Conservation (phyloP, 2,888 invertebrate genomes). For the Opisthograptis luteolata region DNA sequence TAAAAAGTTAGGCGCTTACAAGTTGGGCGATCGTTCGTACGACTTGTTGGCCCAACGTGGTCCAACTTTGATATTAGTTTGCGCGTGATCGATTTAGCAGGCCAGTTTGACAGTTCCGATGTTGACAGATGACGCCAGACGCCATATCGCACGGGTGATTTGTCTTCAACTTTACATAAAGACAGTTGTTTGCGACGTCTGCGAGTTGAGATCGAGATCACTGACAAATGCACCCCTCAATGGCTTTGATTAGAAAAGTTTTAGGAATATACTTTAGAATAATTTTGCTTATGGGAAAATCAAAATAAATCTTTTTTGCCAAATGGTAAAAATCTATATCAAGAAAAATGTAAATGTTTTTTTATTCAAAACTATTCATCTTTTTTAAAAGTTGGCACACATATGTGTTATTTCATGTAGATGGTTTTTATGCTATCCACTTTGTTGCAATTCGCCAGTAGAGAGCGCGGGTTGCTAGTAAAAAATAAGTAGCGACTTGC, state of each 20-base stretch:
- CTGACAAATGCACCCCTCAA: conserved; percentile 25
- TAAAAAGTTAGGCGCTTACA: conserved; percentile 61
- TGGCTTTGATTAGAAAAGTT: conserved; percentile 3
- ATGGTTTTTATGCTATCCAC: too few species aligned
- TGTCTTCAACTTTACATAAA: conserved; percentile 70
- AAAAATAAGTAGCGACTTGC: too few species aligned
- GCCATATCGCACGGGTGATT: conserved; percentile 76
- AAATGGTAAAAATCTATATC: too few species aligned
- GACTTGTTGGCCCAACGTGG: conserved; percentile 65
- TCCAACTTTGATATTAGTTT: conserved; percentile 81
- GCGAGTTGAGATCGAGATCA: conserved; percentile 17
- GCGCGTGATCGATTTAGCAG: conserved; percentile 79
- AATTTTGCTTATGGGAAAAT: neutral
- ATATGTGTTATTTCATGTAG: too few species aligned
- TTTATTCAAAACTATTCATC: too few species aligned
- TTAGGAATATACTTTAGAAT: neutral
- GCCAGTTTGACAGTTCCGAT: conserved; percentile 79
- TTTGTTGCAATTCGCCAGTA: too few species aligned
- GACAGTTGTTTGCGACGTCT: conserved; percentile 50
- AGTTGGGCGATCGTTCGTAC: conserved; percentile 48
- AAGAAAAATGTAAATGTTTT: too few species aligned
- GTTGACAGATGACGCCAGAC: conserved; percentile 78
- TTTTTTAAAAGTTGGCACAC: too few species aligned
- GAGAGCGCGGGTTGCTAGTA: too few species aligned
- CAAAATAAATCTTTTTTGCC: neutral